Base-by-base conservation (phyloP, 2,797 vertebrate genomes). In the Pempheris klunzingeri region DNA sequence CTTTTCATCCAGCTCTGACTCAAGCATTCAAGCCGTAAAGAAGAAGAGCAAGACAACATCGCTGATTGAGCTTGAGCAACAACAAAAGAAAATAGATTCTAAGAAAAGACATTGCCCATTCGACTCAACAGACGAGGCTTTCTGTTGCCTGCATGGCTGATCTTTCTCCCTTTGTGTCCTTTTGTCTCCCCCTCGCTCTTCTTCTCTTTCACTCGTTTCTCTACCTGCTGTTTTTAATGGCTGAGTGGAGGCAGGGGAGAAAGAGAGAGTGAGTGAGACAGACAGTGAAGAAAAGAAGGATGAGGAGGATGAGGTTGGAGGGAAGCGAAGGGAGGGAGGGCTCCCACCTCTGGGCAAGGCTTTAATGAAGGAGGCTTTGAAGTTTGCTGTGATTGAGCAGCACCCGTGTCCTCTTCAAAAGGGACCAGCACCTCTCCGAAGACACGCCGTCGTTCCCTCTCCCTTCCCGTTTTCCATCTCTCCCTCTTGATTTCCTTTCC, bases 311-410 rank as follows among this genome's bases (percentile, higher is more conserved):
- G 63, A 59, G 54, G 74, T 61, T 7, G 38, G 64, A 61, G 36
- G 63, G 63, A 44, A 62, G 54, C 15, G 57, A 52, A 26, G 55
- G 43, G 74, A 63, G 59, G 58, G 53, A 18, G 76, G 79, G 64
- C 71, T 66, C 41, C 50, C 66, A 39, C 88, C 89, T 93, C 86
- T 80, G 69, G 83, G 85, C 89, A 64, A 82, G 72, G 81, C 90
- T 93, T 91, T 92, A 91, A 92, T 91, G 87, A 92, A 89, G 79
- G 79, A 82, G 84, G 72, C 87, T 94, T 92, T 94, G 91, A 93
- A 93, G 91, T 92, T 73, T 59, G 34, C 81, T 69, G 77, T 83
- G 86, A 92, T 91, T 88, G 91, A 93, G 87, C 83, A 80, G 83
- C 69, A 24, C 55, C 88, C 60, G 54, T 70, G 84, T 91, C 85